Percentiles rank a stretch among this genome's conserved stretches.
Evolutionary conservation across 2,888 invertebrate species (phyloP).

Genomic region (Hipparchia semele): DNA sequence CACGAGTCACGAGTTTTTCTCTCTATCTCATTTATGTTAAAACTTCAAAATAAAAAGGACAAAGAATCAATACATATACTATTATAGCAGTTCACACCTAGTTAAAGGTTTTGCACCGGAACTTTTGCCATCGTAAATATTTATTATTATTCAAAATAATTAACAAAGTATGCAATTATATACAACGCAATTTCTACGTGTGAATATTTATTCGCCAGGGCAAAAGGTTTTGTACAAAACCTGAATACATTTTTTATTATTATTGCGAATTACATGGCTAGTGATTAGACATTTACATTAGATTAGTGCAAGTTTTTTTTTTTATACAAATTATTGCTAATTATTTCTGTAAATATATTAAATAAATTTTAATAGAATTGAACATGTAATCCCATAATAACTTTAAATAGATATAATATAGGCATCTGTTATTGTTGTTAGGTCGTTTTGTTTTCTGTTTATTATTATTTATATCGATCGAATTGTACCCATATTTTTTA

Average conservation of each 20-base stretch:
- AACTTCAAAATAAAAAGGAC: neutral
- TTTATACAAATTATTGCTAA: constrained; percentile 56
- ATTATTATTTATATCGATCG: constrained; percentile 16
- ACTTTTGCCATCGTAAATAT: neutral
- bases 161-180: no score
- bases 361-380: constrained; percentile 42
- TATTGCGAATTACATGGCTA: constrained; percentile 80
- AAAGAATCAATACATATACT: neutral
- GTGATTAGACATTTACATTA: constrained; percentile 80
- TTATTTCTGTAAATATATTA: constrained; percentile 64
- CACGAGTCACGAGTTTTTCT: no score
- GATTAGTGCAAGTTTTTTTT: constrained; percentile 59
- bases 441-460: constrained; percentile 20
- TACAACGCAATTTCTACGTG: neutral
- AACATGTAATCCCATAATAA: constrained; percentile 50
- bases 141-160: no score
- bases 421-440: constrained; percentile 33
- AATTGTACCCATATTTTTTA: constrained; percentile 2
- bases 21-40: neutral
- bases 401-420: constrained; percentile 27
- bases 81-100: constrained; percentile 1
- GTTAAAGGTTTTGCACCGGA: neutral
- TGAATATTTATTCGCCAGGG: neutral
- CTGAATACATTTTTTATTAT: constrained; percentile 51
- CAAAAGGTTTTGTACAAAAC: constrained; percentile 22